A percentile compares a stretch with the other conserved stretches of the same genome.
These are phyloP conservation scores for Hoplodrina blanda DNA, from an alignment of 2,888 invertebrate species.

Conservation along the genomic window DNA sequence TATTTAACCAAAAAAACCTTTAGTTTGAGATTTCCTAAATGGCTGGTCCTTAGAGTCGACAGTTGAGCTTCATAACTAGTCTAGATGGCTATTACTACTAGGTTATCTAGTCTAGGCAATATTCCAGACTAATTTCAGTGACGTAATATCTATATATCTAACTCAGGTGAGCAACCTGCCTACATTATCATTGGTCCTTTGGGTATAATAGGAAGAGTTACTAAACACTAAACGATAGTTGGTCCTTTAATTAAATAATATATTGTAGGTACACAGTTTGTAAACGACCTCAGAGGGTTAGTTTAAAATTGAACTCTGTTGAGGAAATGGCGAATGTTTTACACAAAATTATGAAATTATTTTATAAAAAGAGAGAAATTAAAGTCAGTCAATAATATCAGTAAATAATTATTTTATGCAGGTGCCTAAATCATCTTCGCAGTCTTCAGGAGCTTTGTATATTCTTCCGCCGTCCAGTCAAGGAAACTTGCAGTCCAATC, in stretches of 20 bases:
- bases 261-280: slow-evolving; percentile 16
- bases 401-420: slow-evolving; percentile 53
- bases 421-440: slow-evolving; percentile 84
- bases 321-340: background rate
- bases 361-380: background rate
- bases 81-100: background rate
- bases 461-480: slow-evolving; percentile 84
- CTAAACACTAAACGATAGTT: slow-evolving; percentile 44
- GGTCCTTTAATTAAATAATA: slow-evolving; percentile 33
- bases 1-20: background rate
- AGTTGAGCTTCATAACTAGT: background rate
- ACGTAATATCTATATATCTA: slow-evolving; percentile 22
- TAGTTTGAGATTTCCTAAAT: background rate
- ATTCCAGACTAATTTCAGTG: slow-evolving; percentile 7
- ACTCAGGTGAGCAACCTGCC: slow-evolving; percentile 24
- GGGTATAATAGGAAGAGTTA: slow-evolving; percentile 45
- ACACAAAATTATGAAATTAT: background rate
- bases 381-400: too few relatives aligned
- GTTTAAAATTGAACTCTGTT: slow-evolving; percentile 14
- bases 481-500: slow-evolving; percentile 77
- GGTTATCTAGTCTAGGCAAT: background rate
- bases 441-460: slow-evolving; percentile 81
- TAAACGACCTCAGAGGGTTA: slow-evolving; percentile 29
- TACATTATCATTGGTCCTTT: slow-evolving; percentile 31
- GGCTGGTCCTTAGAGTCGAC: background rate